phyloP scores from a whole-genome alignment of 2,797 vertebrate species.

The Tauraco hartlaubi region DNA sequence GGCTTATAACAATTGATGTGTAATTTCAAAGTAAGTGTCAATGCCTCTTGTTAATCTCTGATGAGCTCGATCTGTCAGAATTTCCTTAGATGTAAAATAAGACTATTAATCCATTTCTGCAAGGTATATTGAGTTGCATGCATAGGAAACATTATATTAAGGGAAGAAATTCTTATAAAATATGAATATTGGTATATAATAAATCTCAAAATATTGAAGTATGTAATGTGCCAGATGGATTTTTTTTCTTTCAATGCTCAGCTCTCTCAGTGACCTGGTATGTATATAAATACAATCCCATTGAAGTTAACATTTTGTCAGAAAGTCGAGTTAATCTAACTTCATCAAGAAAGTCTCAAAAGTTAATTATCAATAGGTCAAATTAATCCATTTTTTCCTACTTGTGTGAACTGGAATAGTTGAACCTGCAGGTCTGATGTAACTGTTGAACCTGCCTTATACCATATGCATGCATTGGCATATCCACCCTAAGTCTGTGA shows the following conservation, averaged over 20 bases:
- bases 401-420: background rate
- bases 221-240: background rate
- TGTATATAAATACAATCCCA: background rate
- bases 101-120: background rate
- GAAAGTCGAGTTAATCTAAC: background rate
- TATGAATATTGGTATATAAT: background rate
- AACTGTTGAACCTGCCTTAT: background rate
- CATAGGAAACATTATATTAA: background rate
- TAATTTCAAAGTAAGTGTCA: background rate
- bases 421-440: background rate
- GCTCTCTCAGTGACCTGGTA: background rate
- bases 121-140: background rate
- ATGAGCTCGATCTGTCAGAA: background rate
- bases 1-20: background rate
- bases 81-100: background rate
- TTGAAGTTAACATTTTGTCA: background rate
- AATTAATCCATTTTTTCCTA: background rate
- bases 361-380: background rate
- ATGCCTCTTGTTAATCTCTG: background rate
- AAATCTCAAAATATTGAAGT: background rate
- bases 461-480: background rate
- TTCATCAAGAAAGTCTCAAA: background rate
- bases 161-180: background rate
- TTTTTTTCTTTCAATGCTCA: background rate
- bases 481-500: background rate